phyloP scores from a whole-genome alignment of 2,113 vertebrate genomes.

The Gopherus evgoodei region DNA sequence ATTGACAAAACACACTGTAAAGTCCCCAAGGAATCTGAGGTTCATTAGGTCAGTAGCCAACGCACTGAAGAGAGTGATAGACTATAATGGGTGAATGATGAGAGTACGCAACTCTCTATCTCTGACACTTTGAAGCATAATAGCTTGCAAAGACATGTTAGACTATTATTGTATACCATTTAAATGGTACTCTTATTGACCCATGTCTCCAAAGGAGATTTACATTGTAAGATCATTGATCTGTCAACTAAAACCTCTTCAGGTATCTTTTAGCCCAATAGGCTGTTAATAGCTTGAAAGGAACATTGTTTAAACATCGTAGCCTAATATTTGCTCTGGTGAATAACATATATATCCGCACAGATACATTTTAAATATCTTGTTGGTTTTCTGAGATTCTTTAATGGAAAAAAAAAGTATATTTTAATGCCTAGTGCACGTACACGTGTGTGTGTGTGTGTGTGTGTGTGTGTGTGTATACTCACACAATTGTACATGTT shows the following conservation, averaged over 20 bases:
- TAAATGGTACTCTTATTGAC: not conserved
- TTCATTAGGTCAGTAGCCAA: not conserved
- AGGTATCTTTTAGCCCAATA: not conserved
- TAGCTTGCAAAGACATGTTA: not conserved
- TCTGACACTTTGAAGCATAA: not conserved
- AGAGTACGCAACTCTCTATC: not conserved
- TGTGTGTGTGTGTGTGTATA: no score
- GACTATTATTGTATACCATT: not conserved
- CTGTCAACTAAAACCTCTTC: not conserved
- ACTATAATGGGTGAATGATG: not conserved
- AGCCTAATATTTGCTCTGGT: not conserved
- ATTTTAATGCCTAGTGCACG: not conserved
- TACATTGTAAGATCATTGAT: not conserved
- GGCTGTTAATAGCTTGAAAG: not conserved
- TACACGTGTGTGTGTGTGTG: not conserved
- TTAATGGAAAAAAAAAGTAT: not conserved
- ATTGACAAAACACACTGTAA: not conserved
- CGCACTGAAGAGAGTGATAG: not conserved
- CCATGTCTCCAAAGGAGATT: not conserved
- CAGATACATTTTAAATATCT: not conserved
- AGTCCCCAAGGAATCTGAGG: not conserved
- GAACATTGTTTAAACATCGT: not conserved
- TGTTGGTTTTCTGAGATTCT: not conserved
- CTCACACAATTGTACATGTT: accelerated
- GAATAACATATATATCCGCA: not conserved